These are phyloP conservation scores for Dicentrarchus labrax DNA, from an alignment of 2,113 vertebrate species.

Conservation along the genomic window DNA sequence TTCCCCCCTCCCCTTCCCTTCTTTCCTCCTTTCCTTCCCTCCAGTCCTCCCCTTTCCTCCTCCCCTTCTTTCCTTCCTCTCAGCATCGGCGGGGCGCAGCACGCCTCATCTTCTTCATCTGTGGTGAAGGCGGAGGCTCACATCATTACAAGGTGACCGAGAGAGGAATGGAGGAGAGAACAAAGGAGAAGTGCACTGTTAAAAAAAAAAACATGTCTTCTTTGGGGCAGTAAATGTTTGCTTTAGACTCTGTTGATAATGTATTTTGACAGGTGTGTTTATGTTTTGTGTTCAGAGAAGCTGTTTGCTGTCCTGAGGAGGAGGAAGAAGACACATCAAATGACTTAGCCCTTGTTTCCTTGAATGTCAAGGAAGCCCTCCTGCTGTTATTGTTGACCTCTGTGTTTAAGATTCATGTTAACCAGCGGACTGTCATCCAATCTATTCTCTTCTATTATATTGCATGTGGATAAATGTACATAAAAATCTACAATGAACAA, in stretches of 20 bases:
- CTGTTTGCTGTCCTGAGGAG: constrained; percentile 40
- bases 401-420: no score
- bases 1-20: constrained; percentile 16
- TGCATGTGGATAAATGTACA: no score
- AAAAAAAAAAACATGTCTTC: background rate
- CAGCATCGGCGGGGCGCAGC: constrained; percentile 57
- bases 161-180: constrained; percentile 11
- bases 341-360: background rate
- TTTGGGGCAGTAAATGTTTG: constrained; percentile 17
- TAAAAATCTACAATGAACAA: no score
- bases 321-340: constrained; percentile 18
- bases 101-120: constrained; percentile 39
- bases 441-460: no score
- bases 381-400: no score
- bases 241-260: constrained; percentile 19
- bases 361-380: no score
- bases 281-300: constrained; percentile 31
- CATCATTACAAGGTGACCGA: constrained; percentile 72
- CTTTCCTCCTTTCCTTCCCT: constrained; percentile 44
- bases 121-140: constrained; percentile 44
- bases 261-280: constrained; percentile 33
- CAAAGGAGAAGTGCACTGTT: constrained; percentile 35
- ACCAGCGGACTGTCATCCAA: no score
- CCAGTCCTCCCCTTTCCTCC: constrained; percentile 42
- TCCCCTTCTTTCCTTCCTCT: constrained; percentile 53